These are phyloP conservation scores for Limanda limanda DNA, from an alignment of 2,113 vertebrate species.

Conservation along the genomic window DNA sequence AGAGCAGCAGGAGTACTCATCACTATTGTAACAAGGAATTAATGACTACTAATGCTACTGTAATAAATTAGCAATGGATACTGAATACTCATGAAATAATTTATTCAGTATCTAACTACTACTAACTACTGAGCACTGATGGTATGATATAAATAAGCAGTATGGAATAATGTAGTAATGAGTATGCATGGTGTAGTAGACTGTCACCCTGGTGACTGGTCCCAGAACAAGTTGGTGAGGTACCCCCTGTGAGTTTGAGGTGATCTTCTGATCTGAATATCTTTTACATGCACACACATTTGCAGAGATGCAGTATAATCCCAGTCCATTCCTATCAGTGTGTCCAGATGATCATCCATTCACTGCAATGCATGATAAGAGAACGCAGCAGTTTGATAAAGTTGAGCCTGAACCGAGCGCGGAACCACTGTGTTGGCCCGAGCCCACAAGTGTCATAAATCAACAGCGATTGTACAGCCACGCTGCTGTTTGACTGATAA, in stretches of 20 bases:
- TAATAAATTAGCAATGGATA: too few species aligned
- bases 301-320: slow-evolving; percentile 22
- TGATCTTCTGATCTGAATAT: slow-evolving; percentile 10
- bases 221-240: neutral
- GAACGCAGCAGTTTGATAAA: slow-evolving; percentile 49
- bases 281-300: neutral
- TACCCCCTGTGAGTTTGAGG: too few species aligned
- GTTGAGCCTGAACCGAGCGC: slow-evolving; percentile 21
- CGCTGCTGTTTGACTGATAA: slow-evolving; percentile 53
- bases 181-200: too few species aligned
- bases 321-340: slow-evolving; percentile 7
- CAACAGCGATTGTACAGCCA: slow-evolving; percentile 39
- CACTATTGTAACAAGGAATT: too few species aligned
- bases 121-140: neutral
- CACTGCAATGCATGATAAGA: slow-evolving; percentile 50
- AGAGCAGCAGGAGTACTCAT: too few species aligned
- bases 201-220: too few species aligned
- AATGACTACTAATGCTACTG: too few species aligned
- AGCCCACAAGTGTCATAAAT: slow-evolving; percentile 55
- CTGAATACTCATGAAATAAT: neutral
- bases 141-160: too few species aligned
- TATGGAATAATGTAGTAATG: too few species aligned
- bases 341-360: slow-evolving; percentile 30
- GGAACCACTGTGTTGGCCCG: slow-evolving; percentile 29
- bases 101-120: too few species aligned